Conservation (phyloP, 2,113 vertebrate species). For the Rhegmatorhina hoffmannsi region DNA sequence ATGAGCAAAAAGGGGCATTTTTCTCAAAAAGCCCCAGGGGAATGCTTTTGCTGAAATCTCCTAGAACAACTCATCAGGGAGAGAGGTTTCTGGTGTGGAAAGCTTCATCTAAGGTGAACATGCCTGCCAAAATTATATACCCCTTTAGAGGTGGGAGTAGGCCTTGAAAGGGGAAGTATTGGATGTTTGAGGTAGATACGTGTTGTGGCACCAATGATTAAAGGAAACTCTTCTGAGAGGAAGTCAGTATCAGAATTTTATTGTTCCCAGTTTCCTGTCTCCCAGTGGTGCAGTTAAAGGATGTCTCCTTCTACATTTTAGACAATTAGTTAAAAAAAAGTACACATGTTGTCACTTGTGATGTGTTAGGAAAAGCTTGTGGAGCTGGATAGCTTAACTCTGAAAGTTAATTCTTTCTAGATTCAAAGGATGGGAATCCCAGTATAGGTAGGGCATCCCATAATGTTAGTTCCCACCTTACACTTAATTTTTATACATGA, state of each 20-base stretch:
- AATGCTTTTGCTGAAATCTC: background rate
- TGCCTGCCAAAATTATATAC: background rate
- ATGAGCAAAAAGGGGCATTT: background rate
- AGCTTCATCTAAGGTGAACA: background rate
- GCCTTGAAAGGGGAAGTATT: background rate
- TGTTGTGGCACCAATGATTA: background rate
- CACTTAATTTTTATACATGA: background rate
- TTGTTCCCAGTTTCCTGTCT: background rate
- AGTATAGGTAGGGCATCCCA: background rate
- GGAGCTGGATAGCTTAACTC: background rate
- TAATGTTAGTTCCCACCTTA: background rate
- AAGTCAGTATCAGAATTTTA: background rate
- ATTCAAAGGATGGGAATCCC: background rate
- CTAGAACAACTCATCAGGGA: background rate
- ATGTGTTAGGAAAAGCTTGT: background rate
- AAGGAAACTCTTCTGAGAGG: background rate
- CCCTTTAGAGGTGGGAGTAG: too few species aligned
- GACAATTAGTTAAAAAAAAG: background rate
- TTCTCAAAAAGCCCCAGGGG: background rate
- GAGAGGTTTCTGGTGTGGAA: background rate
- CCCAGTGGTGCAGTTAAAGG: background rate
- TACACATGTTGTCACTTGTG: fast-evolving
- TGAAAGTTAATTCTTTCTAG: background rate
- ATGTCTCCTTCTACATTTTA: background rate
- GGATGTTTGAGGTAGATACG: background rate